Conservation (phyloP, 1,140 invertebrate genomes). For the Caenorhabditis tropicalis region DNA sequence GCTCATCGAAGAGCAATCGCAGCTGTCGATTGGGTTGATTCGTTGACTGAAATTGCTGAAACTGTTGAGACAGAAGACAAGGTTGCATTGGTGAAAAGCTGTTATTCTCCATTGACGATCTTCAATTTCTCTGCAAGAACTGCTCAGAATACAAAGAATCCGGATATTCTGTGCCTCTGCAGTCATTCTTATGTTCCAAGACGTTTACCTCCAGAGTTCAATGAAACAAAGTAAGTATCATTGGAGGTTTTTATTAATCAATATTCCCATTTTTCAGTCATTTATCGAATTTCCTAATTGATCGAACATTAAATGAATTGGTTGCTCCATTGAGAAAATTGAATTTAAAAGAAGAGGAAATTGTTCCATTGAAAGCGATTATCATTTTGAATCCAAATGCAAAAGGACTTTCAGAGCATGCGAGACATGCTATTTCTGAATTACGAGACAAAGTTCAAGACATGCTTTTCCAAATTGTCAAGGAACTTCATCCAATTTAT, state of each 20-base stretch:
- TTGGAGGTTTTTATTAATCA: not conserved
- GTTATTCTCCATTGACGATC: slow-evolving; percentile 70
- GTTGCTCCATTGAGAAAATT: slow-evolving; percentile 68
- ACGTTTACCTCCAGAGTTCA: slow-evolving; percentile 68
- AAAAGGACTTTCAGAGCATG: slow-evolving; percentile 66
- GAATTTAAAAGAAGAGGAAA: slow-evolving; percentile 69
- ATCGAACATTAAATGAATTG: slow-evolving; percentile 70
- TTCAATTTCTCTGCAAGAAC: slow-evolving; percentile 72
- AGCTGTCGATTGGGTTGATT: slow-evolving; percentile 71
- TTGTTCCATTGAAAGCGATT: slow-evolving; percentile 71
- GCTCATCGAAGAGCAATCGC: slow-evolving; percentile 70
- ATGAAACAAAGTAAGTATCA: slow-evolving; percentile 66
- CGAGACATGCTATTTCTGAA: slow-evolving; percentile 63
- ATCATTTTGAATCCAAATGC: slow-evolving; percentile 72
- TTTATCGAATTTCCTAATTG: slow-evolving; percentile 71
- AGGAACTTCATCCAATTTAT: slow-evolving; percentile 66
- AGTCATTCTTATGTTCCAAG: slow-evolving; percentile 68
- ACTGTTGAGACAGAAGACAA: slow-evolving; percentile 69
- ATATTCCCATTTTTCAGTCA: slow-evolving; percentile 63
- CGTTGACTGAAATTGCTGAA: slow-evolving; percentile 66
- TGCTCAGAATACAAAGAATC: slow-evolving; percentile 71
- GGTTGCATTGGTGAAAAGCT: slow-evolving; percentile 65
- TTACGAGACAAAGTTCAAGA: slow-evolving; percentile 69
- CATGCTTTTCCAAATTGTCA: slow-evolving; percentile 71
- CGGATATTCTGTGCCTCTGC: slow-evolving; percentile 69